Evolutionary conservation across 2,888 invertebrate genomes (phyloP).

Genomic region (Ornithoptera alexandrae): DNA sequence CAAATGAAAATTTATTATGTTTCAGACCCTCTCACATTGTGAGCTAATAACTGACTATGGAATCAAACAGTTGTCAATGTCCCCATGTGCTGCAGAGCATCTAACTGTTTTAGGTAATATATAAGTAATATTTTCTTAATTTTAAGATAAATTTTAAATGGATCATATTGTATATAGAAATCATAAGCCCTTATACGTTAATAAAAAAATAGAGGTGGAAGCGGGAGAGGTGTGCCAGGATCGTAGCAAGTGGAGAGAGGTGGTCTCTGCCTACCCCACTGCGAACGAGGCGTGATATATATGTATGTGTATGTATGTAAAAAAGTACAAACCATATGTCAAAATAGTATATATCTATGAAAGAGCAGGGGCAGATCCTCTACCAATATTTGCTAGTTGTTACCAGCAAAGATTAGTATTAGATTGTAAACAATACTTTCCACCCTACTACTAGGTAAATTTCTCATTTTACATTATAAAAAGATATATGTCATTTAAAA

Average conservation of each 20-base stretch:
- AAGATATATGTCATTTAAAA: background rate
- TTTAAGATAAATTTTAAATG: background rate
- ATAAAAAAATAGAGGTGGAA: too few relatives aligned
- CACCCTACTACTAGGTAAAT: background rate
- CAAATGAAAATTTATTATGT: slow-evolving; percentile 28
- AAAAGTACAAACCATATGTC: too few relatives aligned
- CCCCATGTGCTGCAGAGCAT: slow-evolving; percentile 96
- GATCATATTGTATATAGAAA: background rate
- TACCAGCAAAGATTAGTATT: too few relatives aligned
- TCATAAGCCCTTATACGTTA: background rate
- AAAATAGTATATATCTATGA: background rate
- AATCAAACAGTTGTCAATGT: slow-evolving; percentile 94
- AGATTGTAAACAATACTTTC: background rate
- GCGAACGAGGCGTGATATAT: too few relatives aligned
- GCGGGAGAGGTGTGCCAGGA: background rate
- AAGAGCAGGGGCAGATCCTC: background rate
- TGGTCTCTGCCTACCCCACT: too few relatives aligned
- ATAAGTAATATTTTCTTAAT: slow-evolving; percentile 12
- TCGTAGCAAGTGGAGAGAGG: too few relatives aligned
- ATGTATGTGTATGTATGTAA: too few relatives aligned
- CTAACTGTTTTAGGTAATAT: slow-evolving; percentile 88
- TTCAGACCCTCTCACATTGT: slow-evolving; percentile 97
- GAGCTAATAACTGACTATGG: slow-evolving; percentile 99
- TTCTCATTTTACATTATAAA: background rate
- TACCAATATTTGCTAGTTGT: too few relatives aligned